Evolutionary conservation across 2,113 vertebrate genomes (phyloP).

Genomic region (Prolemur simus): DNA sequence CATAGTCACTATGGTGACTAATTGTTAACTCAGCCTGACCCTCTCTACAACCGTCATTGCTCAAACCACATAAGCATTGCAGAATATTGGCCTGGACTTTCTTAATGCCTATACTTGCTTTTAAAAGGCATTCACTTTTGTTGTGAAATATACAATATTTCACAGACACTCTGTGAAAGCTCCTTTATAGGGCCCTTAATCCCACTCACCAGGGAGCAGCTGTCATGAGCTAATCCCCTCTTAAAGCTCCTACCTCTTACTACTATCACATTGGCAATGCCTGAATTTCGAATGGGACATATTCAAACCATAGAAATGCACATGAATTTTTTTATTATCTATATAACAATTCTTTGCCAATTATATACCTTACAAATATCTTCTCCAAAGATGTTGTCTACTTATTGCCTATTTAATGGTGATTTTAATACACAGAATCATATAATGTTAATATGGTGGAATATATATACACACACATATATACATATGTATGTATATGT

Average conservation of each 20-base stretch:
- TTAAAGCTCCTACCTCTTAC: not conserved
- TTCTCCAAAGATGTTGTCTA: not conserved
- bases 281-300: not conserved
- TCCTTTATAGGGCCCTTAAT: not conserved
- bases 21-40: not conserved
- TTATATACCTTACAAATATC: not conserved
- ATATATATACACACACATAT: not conserved
- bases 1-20: not conserved
- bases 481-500: not conserved
- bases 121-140: not conserved
- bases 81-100: not conserved
- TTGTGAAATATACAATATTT: not conserved
- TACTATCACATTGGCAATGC: not conserved
- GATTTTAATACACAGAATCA: not conserved
- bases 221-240: not conserved
- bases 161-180: accelerated
- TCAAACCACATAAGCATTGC: not conserved
- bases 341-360: not conserved
- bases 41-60: not conserved
- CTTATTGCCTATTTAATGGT: not conserved
- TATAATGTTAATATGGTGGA: not conserved
- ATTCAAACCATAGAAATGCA: not conserved
- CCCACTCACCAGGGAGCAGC: not conserved
- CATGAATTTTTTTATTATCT: not conserved
- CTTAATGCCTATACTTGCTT: not conserved